Percentiles rank a stretch among this genome's conserved stretches.
phyloP scores from a whole-genome alignment of 2,113 vertebrate genomes.

The Cyrtonyx montezumae region DNA sequence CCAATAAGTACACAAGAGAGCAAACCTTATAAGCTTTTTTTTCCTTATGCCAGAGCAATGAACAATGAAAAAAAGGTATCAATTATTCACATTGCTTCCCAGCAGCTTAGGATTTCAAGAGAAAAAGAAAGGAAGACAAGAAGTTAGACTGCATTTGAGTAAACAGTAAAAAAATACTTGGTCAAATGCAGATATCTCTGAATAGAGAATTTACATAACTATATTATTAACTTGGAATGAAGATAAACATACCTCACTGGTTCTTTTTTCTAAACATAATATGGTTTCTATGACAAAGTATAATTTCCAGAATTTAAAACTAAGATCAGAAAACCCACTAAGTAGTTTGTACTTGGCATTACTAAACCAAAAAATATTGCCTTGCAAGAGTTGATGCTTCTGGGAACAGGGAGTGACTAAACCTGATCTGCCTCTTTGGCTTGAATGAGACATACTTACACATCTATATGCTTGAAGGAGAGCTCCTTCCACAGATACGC shows the following conservation, averaged over 20 bases:
- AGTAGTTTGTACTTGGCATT: neutral
- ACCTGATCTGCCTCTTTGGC: neutral
- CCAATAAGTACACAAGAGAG: constrained; percentile 44
- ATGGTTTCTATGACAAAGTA: neutral
- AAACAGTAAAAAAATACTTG: constrained; percentile 11
- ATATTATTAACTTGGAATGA: neutral
- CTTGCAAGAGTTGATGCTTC: neutral
- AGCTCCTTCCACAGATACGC: neutral
- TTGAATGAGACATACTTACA: neutral
- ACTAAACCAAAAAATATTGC: neutral
- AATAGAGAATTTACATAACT: neutral
- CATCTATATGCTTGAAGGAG: neutral
- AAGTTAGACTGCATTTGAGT: neutral
- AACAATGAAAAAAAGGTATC: constrained; percentile 72
- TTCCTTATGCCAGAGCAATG: constrained; percentile 70
- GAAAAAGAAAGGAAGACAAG: neutral
- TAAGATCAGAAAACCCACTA: neutral
- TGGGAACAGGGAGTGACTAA: neutral
- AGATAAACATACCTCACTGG: neutral
- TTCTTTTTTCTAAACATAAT: neutral
- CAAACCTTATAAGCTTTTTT: constrained; percentile 64
- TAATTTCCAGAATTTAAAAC: neutral
- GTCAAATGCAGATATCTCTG: neutral
- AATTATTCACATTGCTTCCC: constrained; percentile 74
- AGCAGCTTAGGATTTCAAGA: constrained; percentile 61